phyloP scores from a whole-genome alignment of 23 tunicate genomes.

The Aplidium turbinatum region DNA sequence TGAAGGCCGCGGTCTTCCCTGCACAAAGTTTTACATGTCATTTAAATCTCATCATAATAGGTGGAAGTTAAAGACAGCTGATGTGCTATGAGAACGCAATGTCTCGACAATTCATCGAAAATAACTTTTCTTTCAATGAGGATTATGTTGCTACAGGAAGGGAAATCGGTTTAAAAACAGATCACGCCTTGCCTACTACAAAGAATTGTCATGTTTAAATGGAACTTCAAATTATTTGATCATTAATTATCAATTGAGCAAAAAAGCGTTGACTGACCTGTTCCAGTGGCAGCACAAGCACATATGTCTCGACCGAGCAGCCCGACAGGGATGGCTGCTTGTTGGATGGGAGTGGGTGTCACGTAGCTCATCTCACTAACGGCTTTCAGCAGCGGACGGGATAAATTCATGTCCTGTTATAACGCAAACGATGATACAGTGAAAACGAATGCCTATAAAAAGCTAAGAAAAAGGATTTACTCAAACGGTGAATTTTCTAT shows the following conservation, averaged over 20 bases:
- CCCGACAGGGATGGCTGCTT: conserved; percentile 91
- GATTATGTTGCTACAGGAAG: too few species aligned
- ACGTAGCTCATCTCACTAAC: conserved; percentile 70
- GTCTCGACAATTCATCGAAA: too few species aligned
- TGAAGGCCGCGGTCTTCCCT: conserved; percentile 97
- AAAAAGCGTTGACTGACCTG: conserved; percentile 42
- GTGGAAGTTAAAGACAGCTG: too few species aligned
- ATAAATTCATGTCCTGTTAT: conserved; percentile 81
- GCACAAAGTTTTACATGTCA: background rate
- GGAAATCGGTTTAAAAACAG: too few species aligned
- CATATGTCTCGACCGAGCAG: conserved; percentile 89
- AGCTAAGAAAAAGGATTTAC: too few species aligned
- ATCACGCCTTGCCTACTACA: too few species aligned
- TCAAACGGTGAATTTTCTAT: too few species aligned
- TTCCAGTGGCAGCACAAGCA: conserved; percentile 99
- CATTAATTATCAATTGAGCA: background rate
- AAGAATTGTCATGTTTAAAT: background rate
- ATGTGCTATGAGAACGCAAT: too few species aligned
- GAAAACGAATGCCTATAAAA: too few species aligned
- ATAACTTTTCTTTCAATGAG: too few species aligned
- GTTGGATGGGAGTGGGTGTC: conserved; percentile 97
- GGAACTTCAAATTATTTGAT: background rate
- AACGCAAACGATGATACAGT: too few species aligned
- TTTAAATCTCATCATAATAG: too few species aligned
- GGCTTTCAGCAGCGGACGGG: conserved; percentile 82